These are phyloP conservation scores for Salmo trutta DNA, from an alignment of 2,797 vertebrate species.

Conservation along the genomic window DNA sequence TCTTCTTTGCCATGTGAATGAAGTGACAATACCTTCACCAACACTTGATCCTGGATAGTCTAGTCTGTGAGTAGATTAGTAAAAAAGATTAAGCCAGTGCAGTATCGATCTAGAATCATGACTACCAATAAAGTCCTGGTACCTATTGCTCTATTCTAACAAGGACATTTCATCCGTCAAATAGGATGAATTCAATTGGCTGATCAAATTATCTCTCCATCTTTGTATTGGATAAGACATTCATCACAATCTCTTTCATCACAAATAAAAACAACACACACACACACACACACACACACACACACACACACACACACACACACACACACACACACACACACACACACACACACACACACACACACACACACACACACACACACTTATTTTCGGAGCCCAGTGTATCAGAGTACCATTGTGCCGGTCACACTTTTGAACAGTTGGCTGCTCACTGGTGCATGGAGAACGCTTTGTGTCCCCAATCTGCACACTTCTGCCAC, in stretches of 20 bases:
- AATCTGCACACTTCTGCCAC: constrained; percentile 68
- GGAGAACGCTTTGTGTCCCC: constrained; percentile 68
- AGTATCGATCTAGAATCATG: neutral
- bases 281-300: neutral
- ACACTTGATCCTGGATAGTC: neutral
- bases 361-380: constrained; percentile 51
- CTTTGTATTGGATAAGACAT: neutral
- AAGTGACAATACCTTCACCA: neutral
- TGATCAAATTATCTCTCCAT: neutral
- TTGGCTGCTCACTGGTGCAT: constrained; percentile 70
- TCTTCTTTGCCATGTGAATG: neutral
- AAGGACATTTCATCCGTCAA: neutral
- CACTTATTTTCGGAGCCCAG: constrained; percentile 8
- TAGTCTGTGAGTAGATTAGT: neutral
- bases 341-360: constrained; percentile 31
- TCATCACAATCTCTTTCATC: neutral
- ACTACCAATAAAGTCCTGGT: neutral
- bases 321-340: constrained; percentile 23
- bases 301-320: neutral
- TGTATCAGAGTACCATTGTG: constrained; percentile 65
- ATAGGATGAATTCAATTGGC: neutral
- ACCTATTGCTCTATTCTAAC: neutral
- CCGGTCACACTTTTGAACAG: constrained; percentile 77
- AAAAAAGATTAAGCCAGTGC: neutral
- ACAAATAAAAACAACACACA: neutral